A percentile compares a stretch with the other conserved stretches of the same genome.
phyloP scores from a whole-genome alignment of 1,140 invertebrate species.

The Bombus confusus region DNA sequence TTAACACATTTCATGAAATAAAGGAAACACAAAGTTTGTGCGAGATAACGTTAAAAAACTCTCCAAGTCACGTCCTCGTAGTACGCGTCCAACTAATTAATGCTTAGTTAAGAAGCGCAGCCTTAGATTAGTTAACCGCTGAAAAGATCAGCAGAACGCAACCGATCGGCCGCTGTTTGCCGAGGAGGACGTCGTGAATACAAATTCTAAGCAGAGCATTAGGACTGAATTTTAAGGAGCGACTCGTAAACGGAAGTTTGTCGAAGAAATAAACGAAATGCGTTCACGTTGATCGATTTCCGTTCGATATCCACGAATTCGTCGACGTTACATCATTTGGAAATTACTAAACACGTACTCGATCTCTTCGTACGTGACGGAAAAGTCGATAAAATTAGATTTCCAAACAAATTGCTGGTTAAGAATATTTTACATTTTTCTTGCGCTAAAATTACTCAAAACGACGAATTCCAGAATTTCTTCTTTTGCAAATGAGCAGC shows the following conservation, averaged over 20 bases:
- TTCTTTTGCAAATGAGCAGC: not conserved
- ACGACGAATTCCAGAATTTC: not conserved
- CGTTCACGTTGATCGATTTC: not conserved
- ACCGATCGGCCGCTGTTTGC: not conserved
- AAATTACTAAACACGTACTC: not conserved
- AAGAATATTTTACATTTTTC: too few species aligned
- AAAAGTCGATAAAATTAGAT: not conserved
- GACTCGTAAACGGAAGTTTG: too few species aligned
- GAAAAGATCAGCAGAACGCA: slow-evolving; percentile 22
- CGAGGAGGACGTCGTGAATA: slow-evolving; percentile 14
- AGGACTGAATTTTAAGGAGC: slow-evolving; percentile 41
- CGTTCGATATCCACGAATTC: not conserved
- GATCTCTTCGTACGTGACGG: too few species aligned
- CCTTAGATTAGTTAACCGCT: slow-evolving; percentile 36
- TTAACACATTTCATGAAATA: too few species aligned
- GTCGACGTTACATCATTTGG: not conserved
- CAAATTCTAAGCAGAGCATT: slow-evolving; percentile 40
- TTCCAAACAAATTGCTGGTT: not conserved
- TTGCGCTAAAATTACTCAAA: too few species aligned
- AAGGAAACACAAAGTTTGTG: not conserved
- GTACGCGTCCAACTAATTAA: slow-evolving; percentile 2
- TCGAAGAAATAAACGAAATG: not conserved
- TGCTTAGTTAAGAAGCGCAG: not conserved
- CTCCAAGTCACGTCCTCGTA: not conserved
- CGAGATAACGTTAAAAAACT: not conserved